A percentile compares a stretch with the other conserved stretches of the same genome.
phyloP scores from a whole-genome alignment of 1,140 invertebrate genomes.

The Cherax destructor region DNA sequence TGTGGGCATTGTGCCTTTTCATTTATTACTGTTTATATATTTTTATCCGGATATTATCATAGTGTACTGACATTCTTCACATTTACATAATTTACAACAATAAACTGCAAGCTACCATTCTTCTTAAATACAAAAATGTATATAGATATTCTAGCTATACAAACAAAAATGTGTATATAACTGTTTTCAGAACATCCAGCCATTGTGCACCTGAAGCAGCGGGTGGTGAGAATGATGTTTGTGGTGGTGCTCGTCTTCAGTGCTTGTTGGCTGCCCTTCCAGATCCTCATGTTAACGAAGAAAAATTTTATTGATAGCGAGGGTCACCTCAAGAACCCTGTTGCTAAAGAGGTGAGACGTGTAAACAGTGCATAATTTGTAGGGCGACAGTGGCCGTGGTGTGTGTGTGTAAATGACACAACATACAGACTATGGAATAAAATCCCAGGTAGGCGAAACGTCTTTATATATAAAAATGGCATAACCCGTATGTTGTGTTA shows the following conservation, averaged over 20 bases:
- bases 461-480: no score
- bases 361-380: neutral
- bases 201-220: conserved; percentile 72
- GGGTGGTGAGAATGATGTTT: conserved; percentile 83
- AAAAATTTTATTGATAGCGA: conserved; percentile 9
- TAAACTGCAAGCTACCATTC: neutral
- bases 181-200: conserved; percentile 52
- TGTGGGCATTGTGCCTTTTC: no score
- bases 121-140: neutral
- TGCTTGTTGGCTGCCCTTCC: conserved; percentile 82
- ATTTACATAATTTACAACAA: no score
- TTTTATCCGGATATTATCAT: no score
- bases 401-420: no score
- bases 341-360: neutral
- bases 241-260: conserved; percentile 82
- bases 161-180: neutral
- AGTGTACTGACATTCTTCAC: no score
- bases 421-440: no score
- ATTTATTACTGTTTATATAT: no score
- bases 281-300: conserved; percentile 33
- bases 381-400: no score
- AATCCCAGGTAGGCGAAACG: no score
- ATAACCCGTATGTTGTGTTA: no score
- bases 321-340: neutral
- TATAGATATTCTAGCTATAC: conserved; percentile 9